These are phyloP conservation scores for Diprion similis DNA, from an alignment of 1,140 invertebrate genomes.

Conservation along the genomic window DNA sequence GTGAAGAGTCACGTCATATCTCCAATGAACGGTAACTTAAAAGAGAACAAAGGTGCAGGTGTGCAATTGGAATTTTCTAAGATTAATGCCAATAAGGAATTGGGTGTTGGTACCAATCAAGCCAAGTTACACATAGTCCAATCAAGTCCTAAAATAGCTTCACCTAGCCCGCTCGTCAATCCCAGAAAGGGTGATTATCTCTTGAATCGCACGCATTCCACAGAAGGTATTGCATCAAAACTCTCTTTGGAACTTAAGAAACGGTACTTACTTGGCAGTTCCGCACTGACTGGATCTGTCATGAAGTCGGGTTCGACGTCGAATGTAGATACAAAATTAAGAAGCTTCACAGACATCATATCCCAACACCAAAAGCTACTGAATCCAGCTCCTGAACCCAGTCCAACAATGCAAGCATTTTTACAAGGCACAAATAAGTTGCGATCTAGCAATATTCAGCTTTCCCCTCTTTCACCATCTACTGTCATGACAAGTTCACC, in stretches of 20 bases:
- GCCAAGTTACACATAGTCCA: constrained; percentile 17
- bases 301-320: constrained; percentile 86
- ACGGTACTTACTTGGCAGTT: constrained; percentile 78
- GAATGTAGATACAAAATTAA: constrained; percentile 82
- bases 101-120: constrained; percentile 48
- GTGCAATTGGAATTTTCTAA: constrained; percentile 62
- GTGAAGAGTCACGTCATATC: constrained; percentile 60
- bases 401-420: constrained; percentile 78
- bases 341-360: constrained; percentile 83
- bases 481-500: constrained; percentile 29
- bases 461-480: constrained; percentile 50
- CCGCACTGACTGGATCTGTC: constrained; percentile 67
- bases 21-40: constrained; percentile 50
- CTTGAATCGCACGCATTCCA: constrained; percentile 81
- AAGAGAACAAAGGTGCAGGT: constrained; percentile 25
- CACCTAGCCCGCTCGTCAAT: constrained; percentile 57
- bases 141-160: constrained; percentile 39
- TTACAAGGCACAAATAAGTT: constrained; percentile 64
- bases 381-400: constrained; percentile 79
- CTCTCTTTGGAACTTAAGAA: constrained; percentile 85
- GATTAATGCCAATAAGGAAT: constrained; percentile 49
- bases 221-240: constrained; percentile 85
- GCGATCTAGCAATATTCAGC: constrained; percentile 39
- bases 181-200: constrained; percentile 74
- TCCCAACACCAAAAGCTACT: constrained; percentile 88